Base-by-base conservation (phyloP, 2,797 vertebrate species). In the Bucorvus abyssinicus region DNA sequence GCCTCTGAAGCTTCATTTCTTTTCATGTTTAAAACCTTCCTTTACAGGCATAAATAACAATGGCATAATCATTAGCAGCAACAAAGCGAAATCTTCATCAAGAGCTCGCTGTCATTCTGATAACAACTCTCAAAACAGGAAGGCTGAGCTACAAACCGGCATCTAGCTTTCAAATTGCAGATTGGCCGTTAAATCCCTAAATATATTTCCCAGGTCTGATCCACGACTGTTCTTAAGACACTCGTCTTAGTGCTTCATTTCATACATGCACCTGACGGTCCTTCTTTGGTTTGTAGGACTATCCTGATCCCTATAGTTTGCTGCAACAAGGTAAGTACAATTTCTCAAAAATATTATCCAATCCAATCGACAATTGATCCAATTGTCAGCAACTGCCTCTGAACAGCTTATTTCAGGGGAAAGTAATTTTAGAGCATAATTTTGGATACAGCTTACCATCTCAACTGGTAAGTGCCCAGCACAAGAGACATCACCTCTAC, bases 11-110 rank as follows among this genome's bases (percentile, higher is more conserved):
- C 64, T 95, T 87, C 75, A 61, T 78, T 78, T 84, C 96, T 92
- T 95, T 97, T 97, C 93, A 95, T 95, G 80, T 95, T 91, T 84
- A 96, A 93, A 94, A 84, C 83, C 94, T 95, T 95, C 23, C 90
- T 93, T 96, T 93, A 71, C 55, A 91, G 32, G 85, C 69, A 78
- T 70, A 82, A 93, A 79, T 75, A 87, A 93, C 65, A 86, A 92
- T 59, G 24, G 65, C 53, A 74, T 73, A 71, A 84, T 94, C 50
- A 94, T 78, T 91, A 96, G 30, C 57, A 94, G 64, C 75, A 90
- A n/a, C 76, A 89, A 89, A 75, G 52, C 64, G 63, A 18, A 42
- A 69, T 68, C 6, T 68, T 30, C 42, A 77, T 53, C 57, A 92
- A 77, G 53, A 89, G 69, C 38, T 15, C 75, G 65, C 40, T 88